Conservation (phyloP, 2,113 vertebrate genomes). For the Periophthalmus modestus region DNA sequence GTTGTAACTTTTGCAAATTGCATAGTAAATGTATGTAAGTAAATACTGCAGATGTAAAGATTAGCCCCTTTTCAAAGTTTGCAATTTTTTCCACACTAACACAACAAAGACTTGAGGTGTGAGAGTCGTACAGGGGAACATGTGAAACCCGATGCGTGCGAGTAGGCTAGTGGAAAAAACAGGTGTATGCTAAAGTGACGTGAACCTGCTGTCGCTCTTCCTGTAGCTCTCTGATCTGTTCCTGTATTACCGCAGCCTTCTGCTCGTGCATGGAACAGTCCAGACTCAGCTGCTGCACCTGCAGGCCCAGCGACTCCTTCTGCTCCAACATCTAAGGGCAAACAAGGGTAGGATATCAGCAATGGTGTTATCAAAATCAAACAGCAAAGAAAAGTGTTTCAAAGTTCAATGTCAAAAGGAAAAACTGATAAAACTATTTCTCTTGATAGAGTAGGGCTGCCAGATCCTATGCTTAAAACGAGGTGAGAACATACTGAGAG, state of each 20-base stretch:
- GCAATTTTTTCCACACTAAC: neutral
- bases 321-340: constrained; percentile 78
- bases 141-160: neutral
- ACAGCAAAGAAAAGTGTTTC: neutral
- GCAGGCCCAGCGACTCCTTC: constrained; percentile 79
- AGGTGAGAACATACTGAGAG: too few species aligned
- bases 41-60: neutral
- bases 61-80: neutral
- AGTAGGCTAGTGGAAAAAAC: neutral
- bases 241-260: constrained; percentile 78
- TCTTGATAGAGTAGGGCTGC: too few species aligned
- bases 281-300: constrained; percentile 79
- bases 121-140: neutral
- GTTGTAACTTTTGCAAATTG: neutral
- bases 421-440: too few species aligned
- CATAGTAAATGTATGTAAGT: neutral
- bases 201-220: constrained; percentile 84
- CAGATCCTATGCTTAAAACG: too few species aligned
- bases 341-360: neutral
- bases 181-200: neutral
- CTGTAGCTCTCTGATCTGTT: constrained; percentile 82
- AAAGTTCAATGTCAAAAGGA: neutral
- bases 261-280: constrained; percentile 84
- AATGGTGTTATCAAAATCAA: neutral
- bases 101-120: neutral